Evolutionary conservation across 2,113 vertebrate genomes (phyloP), one percentile per base, ranked within the genome.

Genomic region (Cheilinus undulatus): DNA sequence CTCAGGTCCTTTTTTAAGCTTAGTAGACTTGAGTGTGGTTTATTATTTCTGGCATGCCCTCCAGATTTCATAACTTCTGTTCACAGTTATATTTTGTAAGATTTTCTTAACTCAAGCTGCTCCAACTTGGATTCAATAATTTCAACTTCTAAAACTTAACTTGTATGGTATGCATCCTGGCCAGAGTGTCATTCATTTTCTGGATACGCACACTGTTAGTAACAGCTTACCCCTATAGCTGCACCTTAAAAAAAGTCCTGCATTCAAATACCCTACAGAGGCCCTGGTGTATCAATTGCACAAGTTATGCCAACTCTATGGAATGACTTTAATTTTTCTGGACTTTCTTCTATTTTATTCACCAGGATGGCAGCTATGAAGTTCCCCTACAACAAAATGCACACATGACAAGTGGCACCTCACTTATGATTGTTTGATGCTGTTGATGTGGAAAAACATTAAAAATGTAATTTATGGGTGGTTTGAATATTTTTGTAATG

Each of bases 261-360:
- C 22, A n/a, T 59, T 23, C 48, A 59, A 52, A 76, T 52, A 45
- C 43, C 36, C 64, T 43, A 63, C 58, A 30, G 43, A 79, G n/a
- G 27, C 26, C 30, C 56, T 30, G 53, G 32, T 61, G 38, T 68
- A 50, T 79, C 45, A 57, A 14, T 19, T 49, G 22, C 54, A 24
- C 53, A 50, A 78, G 40, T 80, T 69, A 68, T 27, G 36, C 68
- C 45, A 69, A 46, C 69, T 83, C 70, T 84, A 32, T 64, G 38
- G 45, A 49, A 78, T 56, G 32, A 65, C 58, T 30, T 10, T 63
- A 19, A 34, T 34, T 45, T 62, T 77, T 71, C 20, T 60, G 17
- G 23, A 36, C 52, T 11, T 58, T 50, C 24, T 42, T 60, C 63
- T 52, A 34, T 49, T 36, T 59, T 56, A 62, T 26, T 9, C n/a